A percentile compares a stretch with the other conserved stretches of the same genome.
Evolutionary conservation across 2,888 invertebrate species (phyloP).

Genomic region (Sepioteuthis lessoniana): DNA sequence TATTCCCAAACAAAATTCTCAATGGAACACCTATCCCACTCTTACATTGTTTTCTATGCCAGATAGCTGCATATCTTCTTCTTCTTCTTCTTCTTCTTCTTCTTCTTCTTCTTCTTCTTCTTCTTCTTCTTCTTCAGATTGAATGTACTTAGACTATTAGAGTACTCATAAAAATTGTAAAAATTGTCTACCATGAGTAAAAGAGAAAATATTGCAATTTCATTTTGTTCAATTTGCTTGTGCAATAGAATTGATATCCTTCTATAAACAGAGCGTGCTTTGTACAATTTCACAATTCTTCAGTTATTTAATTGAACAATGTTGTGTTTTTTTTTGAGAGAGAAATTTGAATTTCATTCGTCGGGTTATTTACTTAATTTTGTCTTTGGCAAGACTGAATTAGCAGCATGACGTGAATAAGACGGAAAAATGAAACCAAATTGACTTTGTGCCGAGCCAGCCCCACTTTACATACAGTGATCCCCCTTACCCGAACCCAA

Average conservation of each 20-base stretch:
- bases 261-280: not conserved
- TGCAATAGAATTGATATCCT: not conserved
- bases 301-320: not conserved
- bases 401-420: not conserved
- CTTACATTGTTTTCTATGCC: too few relatives aligned
- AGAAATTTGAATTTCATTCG: not conserved
- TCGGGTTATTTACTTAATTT: not conserved
- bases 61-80: too few relatives aligned
- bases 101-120: too few relatives aligned
- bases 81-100: too few relatives aligned
- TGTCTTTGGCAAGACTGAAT: not conserved
- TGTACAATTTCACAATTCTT: not conserved
- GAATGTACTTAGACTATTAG: too few relatives aligned
- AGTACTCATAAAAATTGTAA: not conserved
- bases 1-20: too few relatives aligned
- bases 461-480: not conserved
- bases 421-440: not conserved
- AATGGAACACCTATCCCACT: too few relatives aligned
- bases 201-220: not conserved
- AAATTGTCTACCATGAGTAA: not conserved
- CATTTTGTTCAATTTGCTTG: not conserved
- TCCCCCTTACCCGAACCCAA: not conserved
- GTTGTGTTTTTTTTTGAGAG: not conserved
- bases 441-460: not conserved
- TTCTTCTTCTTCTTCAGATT: too few relatives aligned